Evolutionary conservation across 2,888 invertebrate species (phyloP).

Genomic region (Limenitis camilla): DNA sequence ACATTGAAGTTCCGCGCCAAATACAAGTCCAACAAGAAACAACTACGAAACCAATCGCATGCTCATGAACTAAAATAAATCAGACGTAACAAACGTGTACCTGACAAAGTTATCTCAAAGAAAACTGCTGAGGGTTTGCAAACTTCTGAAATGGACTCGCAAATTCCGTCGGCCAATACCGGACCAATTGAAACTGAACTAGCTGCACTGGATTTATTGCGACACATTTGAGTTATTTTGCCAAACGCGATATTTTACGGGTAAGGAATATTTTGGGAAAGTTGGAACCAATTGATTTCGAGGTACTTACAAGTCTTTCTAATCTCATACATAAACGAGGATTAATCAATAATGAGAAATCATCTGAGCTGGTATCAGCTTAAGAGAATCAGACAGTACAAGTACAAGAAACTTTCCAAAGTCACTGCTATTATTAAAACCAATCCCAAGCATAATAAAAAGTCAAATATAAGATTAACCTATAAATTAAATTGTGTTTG

Average conservation of each 20-base stretch:
- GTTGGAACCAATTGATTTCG: not conserved
- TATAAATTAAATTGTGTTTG: no score
- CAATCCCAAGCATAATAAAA: no score
- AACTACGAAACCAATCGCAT: not conserved
- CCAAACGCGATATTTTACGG: slow-evolving; percentile 25
- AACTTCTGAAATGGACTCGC: slow-evolving; percentile 23
- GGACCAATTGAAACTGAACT: slow-evolving; percentile 34
- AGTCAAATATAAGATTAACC: no score
- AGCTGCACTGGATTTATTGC: slow-evolving; percentile 32
- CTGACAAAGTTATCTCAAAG: slow-evolving; percentile 27
- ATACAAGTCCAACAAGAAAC: not conserved
- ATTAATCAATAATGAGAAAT: no score
- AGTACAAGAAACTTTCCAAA: no score
- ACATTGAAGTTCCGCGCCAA: not conserved
- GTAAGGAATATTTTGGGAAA: slow-evolving; percentile 9
- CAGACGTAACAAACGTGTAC: slow-evolving; percentile 22
- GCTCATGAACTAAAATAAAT: slow-evolving; percentile 21
- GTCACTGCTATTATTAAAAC: no score
- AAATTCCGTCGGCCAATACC: slow-evolving; percentile 28
- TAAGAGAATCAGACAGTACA: no score
- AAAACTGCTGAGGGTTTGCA: slow-evolving; percentile 29
- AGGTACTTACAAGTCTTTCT: no score
- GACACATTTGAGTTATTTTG: slow-evolving; percentile 34
- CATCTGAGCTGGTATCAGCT: no score
- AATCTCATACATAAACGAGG: no score